Evolutionary conservation across 1,140 invertebrate genomes (phyloP).

Genomic region (Dolichoris vasculosae): DNA sequence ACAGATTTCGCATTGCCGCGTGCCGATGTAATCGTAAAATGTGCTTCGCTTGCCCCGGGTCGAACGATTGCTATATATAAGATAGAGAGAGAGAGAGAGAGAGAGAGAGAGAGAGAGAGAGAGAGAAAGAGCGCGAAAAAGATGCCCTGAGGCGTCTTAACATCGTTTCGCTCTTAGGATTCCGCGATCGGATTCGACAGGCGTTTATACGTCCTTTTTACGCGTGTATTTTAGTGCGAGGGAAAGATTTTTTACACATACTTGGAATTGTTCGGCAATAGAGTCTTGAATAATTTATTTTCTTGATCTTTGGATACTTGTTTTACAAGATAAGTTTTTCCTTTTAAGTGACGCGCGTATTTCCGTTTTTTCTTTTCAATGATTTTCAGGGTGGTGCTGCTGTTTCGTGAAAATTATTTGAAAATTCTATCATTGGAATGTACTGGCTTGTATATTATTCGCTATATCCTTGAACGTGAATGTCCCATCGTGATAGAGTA

Average conservation of each 20-base stretch:
- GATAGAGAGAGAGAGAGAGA: background rate
- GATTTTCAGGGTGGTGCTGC: background rate
- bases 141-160: constrained; percentile 37
- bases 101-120: background rate
- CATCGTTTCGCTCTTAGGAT: constrained; percentile 54
- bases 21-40: constrained; percentile 49
- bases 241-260: constrained; percentile 32
- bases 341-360: background rate
- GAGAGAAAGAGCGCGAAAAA: background rate
- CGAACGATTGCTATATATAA: constrained; percentile 9
- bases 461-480: background rate
- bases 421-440: constrained; percentile 19
- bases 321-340: constrained; percentile 48
- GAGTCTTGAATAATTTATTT: constrained; percentile 47
- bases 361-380: background rate
- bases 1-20: constrained; percentile 32
- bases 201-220: constrained; percentile 43
- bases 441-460: background rate
- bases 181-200: constrained; percentile 49
- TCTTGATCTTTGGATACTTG: constrained; percentile 19
- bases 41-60: background rate
- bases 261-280: constrained; percentile 42
- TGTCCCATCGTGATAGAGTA: constrained; percentile 1
- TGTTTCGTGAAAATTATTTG: constrained; percentile 31
- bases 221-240: constrained; percentile 41